phyloP scores from a whole-genome alignment of 1,140 invertebrate genomes.

The Drosophila arizonae region DNA sequence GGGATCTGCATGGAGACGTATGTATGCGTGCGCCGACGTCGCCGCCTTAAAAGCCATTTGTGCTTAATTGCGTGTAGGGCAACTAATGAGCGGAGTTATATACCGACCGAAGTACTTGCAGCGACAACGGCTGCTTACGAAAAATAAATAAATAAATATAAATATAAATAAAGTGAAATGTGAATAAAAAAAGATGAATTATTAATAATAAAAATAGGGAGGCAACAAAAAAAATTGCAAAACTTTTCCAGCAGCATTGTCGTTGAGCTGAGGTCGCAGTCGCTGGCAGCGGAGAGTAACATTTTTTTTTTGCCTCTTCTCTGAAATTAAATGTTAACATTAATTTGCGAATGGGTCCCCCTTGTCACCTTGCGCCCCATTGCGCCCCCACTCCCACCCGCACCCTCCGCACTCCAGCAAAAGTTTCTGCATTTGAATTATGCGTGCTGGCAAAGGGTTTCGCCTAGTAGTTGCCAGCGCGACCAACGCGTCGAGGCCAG shows the following conservation, averaged over 20 bases:
- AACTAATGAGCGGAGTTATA: conserved; percentile 80
- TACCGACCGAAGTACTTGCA: conserved; percentile 52
- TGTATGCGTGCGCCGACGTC: conserved; percentile 53
- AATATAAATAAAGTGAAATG: not conserved
- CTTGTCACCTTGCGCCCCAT: not conserved
- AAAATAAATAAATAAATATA: conserved; percentile 9
- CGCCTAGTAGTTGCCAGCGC: conserved; percentile 33
- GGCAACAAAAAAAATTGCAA: conserved; percentile 14
- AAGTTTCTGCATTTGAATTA: conserved; percentile 73
- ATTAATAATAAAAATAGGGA: not conserved
- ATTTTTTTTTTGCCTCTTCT: conserved; percentile 35
- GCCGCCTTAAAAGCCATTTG: conserved; percentile 77
- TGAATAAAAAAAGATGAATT: conserved; percentile 2
- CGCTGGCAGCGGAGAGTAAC: conserved; percentile 21
- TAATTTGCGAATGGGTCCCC: conserved; percentile 59
- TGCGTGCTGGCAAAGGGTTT: conserved; percentile 77
- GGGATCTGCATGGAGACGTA: conserved; percentile 35
- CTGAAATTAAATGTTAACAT: conserved; percentile 74
- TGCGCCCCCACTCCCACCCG: too few species aligned
- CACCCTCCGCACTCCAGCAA: conserved; percentile 1
- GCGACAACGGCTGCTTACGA: conserved; percentile 58
- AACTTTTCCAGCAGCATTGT: conserved; percentile 15
- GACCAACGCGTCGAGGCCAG: conserved; percentile 5
- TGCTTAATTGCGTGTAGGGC: conserved; percentile 80
- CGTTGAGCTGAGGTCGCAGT: not conserved